Conservation (phyloP, 2,113 vertebrate genomes). For the Antechinus stuartii region DNA sequence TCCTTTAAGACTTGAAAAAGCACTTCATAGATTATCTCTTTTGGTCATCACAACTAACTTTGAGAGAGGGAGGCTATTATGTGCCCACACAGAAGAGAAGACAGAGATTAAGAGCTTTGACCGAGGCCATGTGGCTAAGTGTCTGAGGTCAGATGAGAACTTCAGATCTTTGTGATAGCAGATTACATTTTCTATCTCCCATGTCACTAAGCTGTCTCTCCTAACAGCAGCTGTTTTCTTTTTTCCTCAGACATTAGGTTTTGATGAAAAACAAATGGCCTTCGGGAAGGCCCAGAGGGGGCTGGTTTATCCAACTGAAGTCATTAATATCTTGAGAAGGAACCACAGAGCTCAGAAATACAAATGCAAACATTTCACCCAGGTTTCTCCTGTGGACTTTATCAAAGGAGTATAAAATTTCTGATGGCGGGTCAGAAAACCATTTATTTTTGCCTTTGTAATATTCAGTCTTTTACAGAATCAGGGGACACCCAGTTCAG, state of each 20-base stretch:
- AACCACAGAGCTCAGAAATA: not conserved
- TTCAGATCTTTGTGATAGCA: not conserved
- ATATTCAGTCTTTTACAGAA: not conserved
- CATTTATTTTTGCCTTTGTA: not conserved
- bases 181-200: not conserved
- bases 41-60: no score
- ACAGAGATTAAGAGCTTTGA: not conserved
- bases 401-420: not conserved
- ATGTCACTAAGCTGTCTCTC: not conserved
- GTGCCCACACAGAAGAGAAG: not conserved
- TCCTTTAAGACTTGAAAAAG: not conserved
- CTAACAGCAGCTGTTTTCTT: not conserved
- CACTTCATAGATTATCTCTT: not conserved
- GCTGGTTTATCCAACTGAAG: not conserved
- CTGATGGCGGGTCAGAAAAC: not conserved
- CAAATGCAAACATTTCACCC: constrained; percentile 26
- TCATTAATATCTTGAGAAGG: not conserved
- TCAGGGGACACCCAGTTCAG: not conserved
- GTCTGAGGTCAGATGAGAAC: not conserved
- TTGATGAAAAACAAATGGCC: constrained; percentile 1
- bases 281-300: not conserved
- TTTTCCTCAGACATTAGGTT: constrained; percentile 1
- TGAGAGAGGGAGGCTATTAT: not conserved
- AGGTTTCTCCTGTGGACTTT: not conserved
- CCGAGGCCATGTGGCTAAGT: not conserved